Conservation (phyloP, 2,888 invertebrate genomes). For the Hemithea aestivaria region DNA sequence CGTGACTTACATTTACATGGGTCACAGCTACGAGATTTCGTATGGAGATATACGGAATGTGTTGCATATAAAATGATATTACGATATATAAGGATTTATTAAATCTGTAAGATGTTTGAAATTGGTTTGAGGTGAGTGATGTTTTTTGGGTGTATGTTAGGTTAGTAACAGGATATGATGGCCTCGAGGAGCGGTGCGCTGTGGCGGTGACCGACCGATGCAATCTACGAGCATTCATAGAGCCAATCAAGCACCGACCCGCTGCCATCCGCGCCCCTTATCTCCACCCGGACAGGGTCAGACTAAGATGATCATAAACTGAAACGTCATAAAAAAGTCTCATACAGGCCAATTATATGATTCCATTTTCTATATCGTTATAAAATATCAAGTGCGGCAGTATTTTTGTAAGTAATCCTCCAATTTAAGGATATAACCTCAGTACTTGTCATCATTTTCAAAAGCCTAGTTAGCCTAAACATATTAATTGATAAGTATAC, state of each 20-base stretch:
- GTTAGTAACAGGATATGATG: slow-evolving; percentile 26
- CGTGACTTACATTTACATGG: slow-evolving; percentile 78
- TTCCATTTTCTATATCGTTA: too few species aligned
- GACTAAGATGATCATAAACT: slow-evolving; percentile 12
- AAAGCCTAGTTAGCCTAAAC: too few species aligned
- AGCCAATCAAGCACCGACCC: slow-evolving; percentile 75
- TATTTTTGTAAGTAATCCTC: too few species aligned
- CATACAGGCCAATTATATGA: too few species aligned
- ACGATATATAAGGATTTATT: slow-evolving; percentile 31
- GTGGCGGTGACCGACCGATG: slow-evolving; percentile 37
- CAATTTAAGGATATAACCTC: too few species aligned
- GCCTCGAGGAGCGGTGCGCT: slow-evolving; percentile 29
- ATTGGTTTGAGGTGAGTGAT: slow-evolving; percentile 23
- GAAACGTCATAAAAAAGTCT: too few species aligned
- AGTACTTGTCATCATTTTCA: too few species aligned
- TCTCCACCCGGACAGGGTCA: slow-evolving; percentile 41
- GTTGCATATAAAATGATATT: slow-evolving; percentile 33
- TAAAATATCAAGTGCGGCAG: too few species aligned
- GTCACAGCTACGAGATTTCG: slow-evolving; percentile 60
- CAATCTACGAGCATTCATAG: slow-evolving; percentile 77
- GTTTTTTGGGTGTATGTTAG: slow-evolving; percentile 25
- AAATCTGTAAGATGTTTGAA: slow-evolving; percentile 25
- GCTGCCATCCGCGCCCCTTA: slow-evolving; percentile 61
- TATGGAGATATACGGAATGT: slow-evolving; percentile 43
- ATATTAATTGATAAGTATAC: too few species aligned